These are phyloP conservation scores for Fratercula arctica DNA, from an alignment of 2,797 vertebrate genomes.

Conservation along the genomic window DNA sequence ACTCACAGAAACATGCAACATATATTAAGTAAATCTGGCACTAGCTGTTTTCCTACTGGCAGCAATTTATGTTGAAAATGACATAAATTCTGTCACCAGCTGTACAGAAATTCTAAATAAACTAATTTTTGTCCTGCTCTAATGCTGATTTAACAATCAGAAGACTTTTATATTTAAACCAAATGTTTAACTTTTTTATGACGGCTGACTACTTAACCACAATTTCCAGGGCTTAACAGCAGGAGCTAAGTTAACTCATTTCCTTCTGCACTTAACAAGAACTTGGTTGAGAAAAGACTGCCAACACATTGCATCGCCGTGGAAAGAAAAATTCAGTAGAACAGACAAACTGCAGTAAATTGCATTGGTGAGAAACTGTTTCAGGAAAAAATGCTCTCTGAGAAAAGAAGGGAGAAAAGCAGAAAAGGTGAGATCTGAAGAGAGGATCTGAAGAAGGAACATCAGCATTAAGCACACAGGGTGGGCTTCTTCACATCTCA, in stretches of 20 bases:
- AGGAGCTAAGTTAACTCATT: conserved; percentile 71
- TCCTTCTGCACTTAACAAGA: conserved; percentile 64
- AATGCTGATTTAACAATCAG: conserved; percentile 60
- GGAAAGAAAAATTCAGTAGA: background rate
- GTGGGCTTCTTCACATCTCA: background rate
- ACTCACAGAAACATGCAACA: background rate
- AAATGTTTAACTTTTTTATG: conserved; percentile 62
- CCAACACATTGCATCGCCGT: background rate
- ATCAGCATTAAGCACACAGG: background rate
- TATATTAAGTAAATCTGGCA: conserved; percentile 6
- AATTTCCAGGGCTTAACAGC: conserved; percentile 66
- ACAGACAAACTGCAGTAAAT: background rate
- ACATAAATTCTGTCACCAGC: conserved; percentile 60
- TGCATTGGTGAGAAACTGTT: background rate
- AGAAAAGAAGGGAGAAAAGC: background rate
- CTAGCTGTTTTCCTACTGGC: background rate
- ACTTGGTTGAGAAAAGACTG: conserved; percentile 9
- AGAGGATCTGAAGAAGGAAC: background rate
- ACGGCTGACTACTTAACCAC: conserved; percentile 56
- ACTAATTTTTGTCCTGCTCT: conserved; percentile 2
- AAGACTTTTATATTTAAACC: conserved; percentile 64
- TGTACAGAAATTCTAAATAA: conserved; percentile 55
- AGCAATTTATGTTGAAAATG: conserved; percentile 37
- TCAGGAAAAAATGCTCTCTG: background rate
- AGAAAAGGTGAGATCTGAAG: background rate